These are phyloP conservation scores for Noctuana brunneofusca DNA, from an alignment of 2,888 invertebrate species.

Conservation along the genomic window DNA sequence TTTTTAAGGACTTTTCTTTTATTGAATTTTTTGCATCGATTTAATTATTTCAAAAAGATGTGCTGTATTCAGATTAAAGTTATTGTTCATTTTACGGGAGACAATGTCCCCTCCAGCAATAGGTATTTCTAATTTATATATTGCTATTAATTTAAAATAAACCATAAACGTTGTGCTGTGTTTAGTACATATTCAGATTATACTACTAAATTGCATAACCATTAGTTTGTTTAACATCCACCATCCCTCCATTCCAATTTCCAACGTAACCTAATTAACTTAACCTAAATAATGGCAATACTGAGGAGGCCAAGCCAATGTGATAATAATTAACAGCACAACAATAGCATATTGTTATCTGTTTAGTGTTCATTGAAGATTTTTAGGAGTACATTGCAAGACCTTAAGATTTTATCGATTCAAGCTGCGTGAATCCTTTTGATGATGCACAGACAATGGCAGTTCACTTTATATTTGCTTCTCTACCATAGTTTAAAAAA, in stretches of 20 bases:
- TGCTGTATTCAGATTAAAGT: too few relatives aligned
- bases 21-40: too few relatives aligned
- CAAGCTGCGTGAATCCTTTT: constrained; percentile 25
- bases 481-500: neutral
- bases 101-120: too few relatives aligned
- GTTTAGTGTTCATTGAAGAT: constrained; percentile 22
- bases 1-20: too few relatives aligned
- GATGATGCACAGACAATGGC: constrained; percentile 10
- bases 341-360: constrained; percentile 26
- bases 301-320: neutral
- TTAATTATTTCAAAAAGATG: too few relatives aligned
- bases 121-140: too few relatives aligned
- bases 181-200: too few relatives aligned
- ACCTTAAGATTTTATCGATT: constrained; percentile 25
- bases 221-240: too few relatives aligned
- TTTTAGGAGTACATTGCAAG: constrained; percentile 10
- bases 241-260: neutral
- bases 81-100: too few relatives aligned
- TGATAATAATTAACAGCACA: constrained; percentile 8
- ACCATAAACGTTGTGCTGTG: too few relatives aligned
- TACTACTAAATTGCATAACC: too few relatives aligned
- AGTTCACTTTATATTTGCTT: constrained; percentile 4
- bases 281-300: neutral
- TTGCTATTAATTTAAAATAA: too few relatives aligned
- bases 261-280: neutral